Base-by-base conservation (phyloP, 92 coral and sea anemone species). In the Ricordea florida region DNA sequence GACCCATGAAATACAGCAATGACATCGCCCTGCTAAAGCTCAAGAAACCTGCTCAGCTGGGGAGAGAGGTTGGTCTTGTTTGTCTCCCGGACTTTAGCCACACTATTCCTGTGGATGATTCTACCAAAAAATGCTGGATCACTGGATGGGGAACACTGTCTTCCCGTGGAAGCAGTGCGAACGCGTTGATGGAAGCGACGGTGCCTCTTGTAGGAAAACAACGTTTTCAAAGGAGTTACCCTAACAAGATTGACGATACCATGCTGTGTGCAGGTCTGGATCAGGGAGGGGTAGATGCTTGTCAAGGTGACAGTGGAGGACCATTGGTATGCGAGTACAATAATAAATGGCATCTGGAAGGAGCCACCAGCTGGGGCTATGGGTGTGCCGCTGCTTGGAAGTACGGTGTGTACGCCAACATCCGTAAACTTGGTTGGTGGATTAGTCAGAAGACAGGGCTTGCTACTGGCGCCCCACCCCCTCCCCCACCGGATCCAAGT, bases 1-100 rank as follows among this genome's bases (percentile, higher is more conserved):
- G 27, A 7, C 81, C 76, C 6, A 21, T 25, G 0, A 5, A 23
- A 23, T 40, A 69, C 24, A 81, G 78, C 57, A 62, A 81, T 38
- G 87, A 81, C 14, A 46, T 81, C 15, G 87, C 87, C 2, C 22
- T 81, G 8, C 40, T 79, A 8, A 79, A 79, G 27, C 68, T 79
- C 17, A 34, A 69, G 23, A 57, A 25, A 35, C 85, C 85, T 10
- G 85, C 85, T 6, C 16, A 1, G 0, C 30, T 79, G 22, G 61
- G 17, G 4, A 69, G 37, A 1, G 76, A 73, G 41, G 61, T 81
- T 6, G 68, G 68, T 14, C 67, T 76, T 20, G 87, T 72, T 10
- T 81, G 87, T 23, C 5, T 81, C 50, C 87, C 87, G 1, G 68
- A 75, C 11, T 41, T 38, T 15, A 42, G 5, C 7, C 58, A 72